Conservation (phyloP, 1,140 invertebrate species). For the Calephelis nemesis region DNA sequence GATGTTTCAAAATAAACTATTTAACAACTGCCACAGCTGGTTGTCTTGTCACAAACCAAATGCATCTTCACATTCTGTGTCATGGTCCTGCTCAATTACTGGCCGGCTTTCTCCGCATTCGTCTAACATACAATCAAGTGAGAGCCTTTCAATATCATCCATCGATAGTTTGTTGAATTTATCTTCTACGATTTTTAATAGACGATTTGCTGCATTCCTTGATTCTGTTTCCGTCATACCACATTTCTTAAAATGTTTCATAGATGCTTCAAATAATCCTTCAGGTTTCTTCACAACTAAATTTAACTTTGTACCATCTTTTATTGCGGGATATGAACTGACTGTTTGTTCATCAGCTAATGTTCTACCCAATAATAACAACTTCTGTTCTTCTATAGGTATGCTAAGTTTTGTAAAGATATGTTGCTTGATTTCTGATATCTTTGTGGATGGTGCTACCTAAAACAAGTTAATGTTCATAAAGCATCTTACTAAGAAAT, state of each 20-base stretch:
- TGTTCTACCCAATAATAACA: slow-evolving; percentile 57
- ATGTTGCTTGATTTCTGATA: slow-evolving; percentile 63
- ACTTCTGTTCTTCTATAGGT: slow-evolving; percentile 58
- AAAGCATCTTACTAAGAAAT: neutral
- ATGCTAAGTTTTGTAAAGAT: slow-evolving; percentile 50
- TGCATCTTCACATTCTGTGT: slow-evolving; percentile 40
- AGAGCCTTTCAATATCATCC: slow-evolving; percentile 30
- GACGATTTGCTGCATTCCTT: slow-evolving; percentile 39
- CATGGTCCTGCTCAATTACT: slow-evolving; percentile 33
- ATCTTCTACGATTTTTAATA: slow-evolving; percentile 52
- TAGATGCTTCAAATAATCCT: slow-evolving; percentile 47
- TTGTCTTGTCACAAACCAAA: slow-evolving; percentile 46
- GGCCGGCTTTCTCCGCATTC: slow-evolving; percentile 31
- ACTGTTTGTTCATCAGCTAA: slow-evolving; percentile 59
- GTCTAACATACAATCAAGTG: slow-evolving; percentile 46
- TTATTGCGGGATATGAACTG: slow-evolving; percentile 58
- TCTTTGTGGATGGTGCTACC: slow-evolving; percentile 55
- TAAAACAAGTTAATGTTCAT: slow-evolving; percentile 35
- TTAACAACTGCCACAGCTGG: slow-evolving; percentile 18
- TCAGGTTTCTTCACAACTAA: slow-evolving; percentile 67
- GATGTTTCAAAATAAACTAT: slow-evolving; percentile 14
- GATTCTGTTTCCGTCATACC: slow-evolving; percentile 60
- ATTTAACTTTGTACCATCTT: slow-evolving; percentile 67
- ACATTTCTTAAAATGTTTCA: slow-evolving; percentile 59
- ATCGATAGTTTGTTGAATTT: slow-evolving; percentile 61